Evolutionary conservation across 1,140 invertebrate species (phyloP).

Genomic region (Gerris buenoi): DNA sequence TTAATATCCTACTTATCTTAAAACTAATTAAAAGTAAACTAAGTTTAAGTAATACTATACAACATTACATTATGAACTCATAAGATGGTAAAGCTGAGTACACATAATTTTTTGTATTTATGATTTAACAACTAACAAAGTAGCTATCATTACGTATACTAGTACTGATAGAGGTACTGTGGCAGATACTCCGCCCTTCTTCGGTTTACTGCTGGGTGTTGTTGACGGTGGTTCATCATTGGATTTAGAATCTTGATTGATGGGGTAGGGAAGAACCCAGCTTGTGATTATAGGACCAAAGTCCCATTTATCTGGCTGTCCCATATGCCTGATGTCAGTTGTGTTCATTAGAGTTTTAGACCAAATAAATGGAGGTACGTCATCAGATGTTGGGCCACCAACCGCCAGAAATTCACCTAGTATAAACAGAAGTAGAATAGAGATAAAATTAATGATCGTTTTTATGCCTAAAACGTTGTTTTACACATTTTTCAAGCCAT

Average conservation of each 20-base stretch:
- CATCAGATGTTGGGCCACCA: neutral
- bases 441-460: too few species aligned
- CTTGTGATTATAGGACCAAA: neutral
- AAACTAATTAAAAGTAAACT: too few species aligned
- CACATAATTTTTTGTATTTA: too few species aligned
- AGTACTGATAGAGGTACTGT: neutral
- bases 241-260: neutral
- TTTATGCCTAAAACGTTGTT: too few species aligned
- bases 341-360: neutral
- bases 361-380: neutral
- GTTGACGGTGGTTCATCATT: neutral
- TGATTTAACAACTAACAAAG: too few species aligned
- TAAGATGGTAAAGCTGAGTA: too few species aligned
- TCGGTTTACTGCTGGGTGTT: neutral
- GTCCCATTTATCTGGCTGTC: neutral
- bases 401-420: neutral
- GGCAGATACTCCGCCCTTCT: neutral
- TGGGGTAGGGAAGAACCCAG: neutral
- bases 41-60: too few species aligned
- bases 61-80: too few species aligned
- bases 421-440: too few species aligned
- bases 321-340: neutral
- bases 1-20: too few species aligned
- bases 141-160: neutral
- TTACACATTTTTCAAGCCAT: too few species aligned